Conservation (phyloP, 2,113 vertebrate genomes). For the Scortum barcoo region DNA sequence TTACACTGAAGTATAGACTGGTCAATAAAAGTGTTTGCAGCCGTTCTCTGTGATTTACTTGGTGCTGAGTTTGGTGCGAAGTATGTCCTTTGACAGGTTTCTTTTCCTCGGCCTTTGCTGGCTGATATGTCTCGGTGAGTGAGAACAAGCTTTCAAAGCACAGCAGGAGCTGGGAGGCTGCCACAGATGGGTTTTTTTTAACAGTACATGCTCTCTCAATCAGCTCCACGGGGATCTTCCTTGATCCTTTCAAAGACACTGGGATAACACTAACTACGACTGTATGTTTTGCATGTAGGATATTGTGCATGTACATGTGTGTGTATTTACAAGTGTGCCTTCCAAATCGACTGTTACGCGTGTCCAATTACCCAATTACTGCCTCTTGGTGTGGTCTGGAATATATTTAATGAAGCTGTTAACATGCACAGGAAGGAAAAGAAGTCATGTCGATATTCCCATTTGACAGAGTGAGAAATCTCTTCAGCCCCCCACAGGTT, state of each 20-base stretch:
- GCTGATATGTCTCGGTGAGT: constrained; percentile 43
- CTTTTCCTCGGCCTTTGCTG: not conserved
- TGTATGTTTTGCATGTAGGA: constrained; percentile 1
- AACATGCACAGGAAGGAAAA: constrained; percentile 16
- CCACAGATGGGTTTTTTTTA: constrained; percentile 50
- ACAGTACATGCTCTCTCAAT: constrained; percentile 38
- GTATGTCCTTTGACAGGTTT: not conserved
- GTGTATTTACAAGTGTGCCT: not conserved
- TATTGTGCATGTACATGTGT: not conserved
- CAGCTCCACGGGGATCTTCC: constrained; percentile 17
- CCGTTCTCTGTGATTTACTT: constrained; percentile 31
- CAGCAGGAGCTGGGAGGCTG: constrained; percentile 55
- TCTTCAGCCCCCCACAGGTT: constrained; percentile 11
- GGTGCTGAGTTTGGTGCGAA: constrained; percentile 14
- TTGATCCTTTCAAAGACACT: constrained; percentile 23
- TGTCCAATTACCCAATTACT: not conserved
- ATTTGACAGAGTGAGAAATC: constrained; percentile 26
- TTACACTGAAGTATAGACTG: not conserved
- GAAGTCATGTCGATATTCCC: constrained; percentile 15
- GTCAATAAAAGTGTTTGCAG: constrained; percentile 18
- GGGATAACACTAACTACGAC: not conserved
- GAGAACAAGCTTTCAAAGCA: constrained; percentile 60
- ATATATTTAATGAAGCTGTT: constrained; percentile 42
- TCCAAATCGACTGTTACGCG: constrained; percentile 17
- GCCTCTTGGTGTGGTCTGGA: not conserved